Percentiles rank a stretch among this genome's conserved stretches.
These are phyloP conservation scores for Erpornis zantholeuca DNA, from an alignment of 2,113 vertebrate genomes.

Conservation along the genomic window DNA sequence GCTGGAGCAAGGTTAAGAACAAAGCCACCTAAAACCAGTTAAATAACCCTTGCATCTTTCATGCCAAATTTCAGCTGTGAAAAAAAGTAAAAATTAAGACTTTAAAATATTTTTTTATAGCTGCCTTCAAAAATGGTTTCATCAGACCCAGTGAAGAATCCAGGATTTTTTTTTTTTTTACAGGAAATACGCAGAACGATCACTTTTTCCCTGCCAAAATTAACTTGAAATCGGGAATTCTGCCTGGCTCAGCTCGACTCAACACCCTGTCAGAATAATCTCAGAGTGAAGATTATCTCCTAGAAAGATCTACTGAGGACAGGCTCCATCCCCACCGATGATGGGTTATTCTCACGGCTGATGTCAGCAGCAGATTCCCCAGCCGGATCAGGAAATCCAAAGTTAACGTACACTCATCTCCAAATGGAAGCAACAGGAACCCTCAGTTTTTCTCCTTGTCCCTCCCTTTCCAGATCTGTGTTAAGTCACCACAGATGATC, in stretches of 20 bases:
- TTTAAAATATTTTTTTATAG: accelerated
- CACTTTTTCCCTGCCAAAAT: not conserved
- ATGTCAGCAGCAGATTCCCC: constrained; percentile 1
- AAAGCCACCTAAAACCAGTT: not conserved
- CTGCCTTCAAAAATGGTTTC: not conserved
- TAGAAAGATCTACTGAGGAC: not conserved
- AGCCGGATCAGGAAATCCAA: not conserved
- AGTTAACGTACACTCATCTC: not conserved
- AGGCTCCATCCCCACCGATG: not conserved
- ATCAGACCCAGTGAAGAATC: not conserved
- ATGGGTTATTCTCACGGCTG: not conserved
- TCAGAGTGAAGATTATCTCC: not conserved
- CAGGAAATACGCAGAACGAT: not conserved
- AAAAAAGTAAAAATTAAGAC: not conserved
- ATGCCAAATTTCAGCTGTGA: not conserved
- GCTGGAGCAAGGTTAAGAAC: not conserved
- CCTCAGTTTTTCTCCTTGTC: not conserved
- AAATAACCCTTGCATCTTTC: not conserved
- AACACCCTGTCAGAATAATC: not conserved
- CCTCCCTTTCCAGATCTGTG: not conserved
- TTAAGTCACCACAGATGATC: not conserved
- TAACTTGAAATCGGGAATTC: not conserved
- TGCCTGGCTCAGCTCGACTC: constrained; percentile 2
- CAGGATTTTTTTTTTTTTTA: not conserved
- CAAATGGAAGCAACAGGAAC: not conserved